Evolutionary conservation across 2,797 vertebrate genomes (phyloP).

Genomic region (Hylomyscus alleni): DNA sequence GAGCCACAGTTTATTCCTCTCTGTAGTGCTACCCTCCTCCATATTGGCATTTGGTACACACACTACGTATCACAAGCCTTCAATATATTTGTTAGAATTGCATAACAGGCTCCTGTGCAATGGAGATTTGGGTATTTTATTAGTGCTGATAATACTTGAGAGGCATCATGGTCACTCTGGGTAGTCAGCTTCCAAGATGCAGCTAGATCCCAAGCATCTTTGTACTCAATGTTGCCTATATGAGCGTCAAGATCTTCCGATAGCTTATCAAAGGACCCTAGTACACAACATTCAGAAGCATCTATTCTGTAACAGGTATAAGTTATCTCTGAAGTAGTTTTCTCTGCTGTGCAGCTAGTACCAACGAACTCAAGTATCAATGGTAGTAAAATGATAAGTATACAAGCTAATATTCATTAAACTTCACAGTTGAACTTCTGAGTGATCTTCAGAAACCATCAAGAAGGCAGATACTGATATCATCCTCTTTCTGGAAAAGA

Average conservation of each 20-base stretch:
- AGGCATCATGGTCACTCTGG: background rate
- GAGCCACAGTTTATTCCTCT: background rate
- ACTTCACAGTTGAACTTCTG: background rate
- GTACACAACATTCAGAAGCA: background rate
- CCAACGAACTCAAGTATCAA: background rate
- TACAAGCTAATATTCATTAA: background rate
- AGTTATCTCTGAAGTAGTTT: slow-evolving; percentile 3
- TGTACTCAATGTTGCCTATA: background rate
- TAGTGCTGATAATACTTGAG: background rate
- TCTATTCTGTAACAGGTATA: background rate
- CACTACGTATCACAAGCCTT: background rate
- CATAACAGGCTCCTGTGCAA: background rate
- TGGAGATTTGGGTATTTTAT: background rate
- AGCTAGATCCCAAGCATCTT: background rate
- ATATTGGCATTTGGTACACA: background rate
- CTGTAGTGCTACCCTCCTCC: background rate
- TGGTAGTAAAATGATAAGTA: background rate
- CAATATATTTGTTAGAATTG: background rate
- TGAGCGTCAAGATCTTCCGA: background rate
- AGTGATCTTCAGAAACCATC: slow-evolving; percentile 22
- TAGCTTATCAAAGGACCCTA: background rate
- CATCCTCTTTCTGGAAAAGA: slow-evolving; percentile 22
- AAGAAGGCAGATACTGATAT: background rate
- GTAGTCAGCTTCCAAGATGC: background rate
- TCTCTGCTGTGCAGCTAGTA: background rate